phyloP scores from a whole-genome alignment of 2,888 invertebrate species.

The Patella ulyssiponensis region DNA sequence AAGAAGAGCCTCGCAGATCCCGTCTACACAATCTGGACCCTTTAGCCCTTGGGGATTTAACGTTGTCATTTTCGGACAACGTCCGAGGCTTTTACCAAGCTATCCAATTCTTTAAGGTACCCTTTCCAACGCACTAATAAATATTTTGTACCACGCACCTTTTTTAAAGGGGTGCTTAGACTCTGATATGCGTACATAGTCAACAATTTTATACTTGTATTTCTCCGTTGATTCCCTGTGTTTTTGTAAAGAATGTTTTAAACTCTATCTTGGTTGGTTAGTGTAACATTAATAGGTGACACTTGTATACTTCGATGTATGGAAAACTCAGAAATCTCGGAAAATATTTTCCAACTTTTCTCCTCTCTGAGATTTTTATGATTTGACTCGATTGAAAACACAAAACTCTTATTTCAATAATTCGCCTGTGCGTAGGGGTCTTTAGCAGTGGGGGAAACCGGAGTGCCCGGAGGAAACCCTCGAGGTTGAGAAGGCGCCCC shows the following conservation, averaged over 20 bases:
- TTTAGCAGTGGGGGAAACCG: too few relatives aligned
- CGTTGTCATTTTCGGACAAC: neutral
- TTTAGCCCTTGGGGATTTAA: too few relatives aligned
- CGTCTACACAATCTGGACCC: too few relatives aligned
- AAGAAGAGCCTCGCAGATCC: too few relatives aligned
- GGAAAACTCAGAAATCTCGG: too few relatives aligned
- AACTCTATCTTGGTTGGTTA: constrained; percentile 1
- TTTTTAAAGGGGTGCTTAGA: neutral
- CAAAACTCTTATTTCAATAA: too few relatives aligned
- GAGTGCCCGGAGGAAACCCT: too few relatives aligned
- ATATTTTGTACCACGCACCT: neutral
- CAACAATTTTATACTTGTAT: neutral
- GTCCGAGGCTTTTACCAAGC: neutral
- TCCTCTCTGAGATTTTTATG: too few relatives aligned
- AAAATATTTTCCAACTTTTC: too few relatives aligned
- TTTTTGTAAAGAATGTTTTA: neutral
- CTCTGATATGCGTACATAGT: neutral
- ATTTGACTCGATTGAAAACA: too few relatives aligned
- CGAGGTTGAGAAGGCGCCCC: too few relatives aligned
- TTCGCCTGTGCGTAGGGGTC: too few relatives aligned
- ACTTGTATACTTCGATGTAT: constrained; percentile 33
- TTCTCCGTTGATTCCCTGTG: neutral
- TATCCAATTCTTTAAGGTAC: neutral
- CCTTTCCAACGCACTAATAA: neutral
- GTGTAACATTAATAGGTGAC: constrained; percentile 30